phyloP scores from a whole-genome alignment of 2,797 vertebrate genomes.

The Microctenopoma lineatum region DNA sequence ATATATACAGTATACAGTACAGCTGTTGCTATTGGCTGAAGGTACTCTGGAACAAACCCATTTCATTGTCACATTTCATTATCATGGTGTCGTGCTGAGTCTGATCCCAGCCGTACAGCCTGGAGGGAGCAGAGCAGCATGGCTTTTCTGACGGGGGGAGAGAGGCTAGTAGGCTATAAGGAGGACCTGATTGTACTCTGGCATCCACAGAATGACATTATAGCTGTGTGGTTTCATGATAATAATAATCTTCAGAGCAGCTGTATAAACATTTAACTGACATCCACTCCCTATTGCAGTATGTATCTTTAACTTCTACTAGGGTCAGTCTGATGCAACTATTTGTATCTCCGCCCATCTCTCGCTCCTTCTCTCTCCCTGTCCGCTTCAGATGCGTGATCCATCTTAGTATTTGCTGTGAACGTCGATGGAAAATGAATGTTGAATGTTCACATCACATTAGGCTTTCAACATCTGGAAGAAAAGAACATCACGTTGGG shows the following conservation, averaged over 20 bases:
- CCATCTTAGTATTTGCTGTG: constrained; percentile 70
- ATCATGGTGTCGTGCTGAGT: constrained; percentile 50
- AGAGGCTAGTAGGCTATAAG: constrained; percentile 76
- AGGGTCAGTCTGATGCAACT: constrained; percentile 83
- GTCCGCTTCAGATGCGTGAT: constrained; percentile 57
- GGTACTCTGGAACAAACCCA: constrained; percentile 39
- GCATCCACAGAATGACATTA: constrained; percentile 87
- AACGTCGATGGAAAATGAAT: constrained; percentile 69
- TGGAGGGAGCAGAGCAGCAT: constrained; percentile 58
- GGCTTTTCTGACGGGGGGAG: constrained; percentile 63
- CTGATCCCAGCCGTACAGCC: constrained; percentile 56
- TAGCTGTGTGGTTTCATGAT: constrained; percentile 88
- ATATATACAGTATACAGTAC: not conserved
- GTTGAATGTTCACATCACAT: constrained; percentile 61
- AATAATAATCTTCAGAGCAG: constrained; percentile 89
- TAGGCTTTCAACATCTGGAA: constrained; percentile 52
- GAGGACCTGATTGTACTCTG: constrained; percentile 85
- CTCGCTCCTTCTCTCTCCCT: constrained; percentile 25
- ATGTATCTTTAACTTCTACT: constrained; percentile 85
- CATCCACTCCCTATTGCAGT: constrained; percentile 84
- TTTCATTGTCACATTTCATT: constrained; percentile 75
- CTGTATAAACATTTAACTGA: constrained; percentile 89
- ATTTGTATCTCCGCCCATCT: constrained; percentile 75
- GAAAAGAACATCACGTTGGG: constrained; percentile 47
- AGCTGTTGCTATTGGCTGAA: constrained; percentile 41